Percentiles rank a stretch among this genome's conserved stretches.
phyloP scores from a whole-genome alignment of 2,797 vertebrate species.

The Sciurus vulgaris region DNA sequence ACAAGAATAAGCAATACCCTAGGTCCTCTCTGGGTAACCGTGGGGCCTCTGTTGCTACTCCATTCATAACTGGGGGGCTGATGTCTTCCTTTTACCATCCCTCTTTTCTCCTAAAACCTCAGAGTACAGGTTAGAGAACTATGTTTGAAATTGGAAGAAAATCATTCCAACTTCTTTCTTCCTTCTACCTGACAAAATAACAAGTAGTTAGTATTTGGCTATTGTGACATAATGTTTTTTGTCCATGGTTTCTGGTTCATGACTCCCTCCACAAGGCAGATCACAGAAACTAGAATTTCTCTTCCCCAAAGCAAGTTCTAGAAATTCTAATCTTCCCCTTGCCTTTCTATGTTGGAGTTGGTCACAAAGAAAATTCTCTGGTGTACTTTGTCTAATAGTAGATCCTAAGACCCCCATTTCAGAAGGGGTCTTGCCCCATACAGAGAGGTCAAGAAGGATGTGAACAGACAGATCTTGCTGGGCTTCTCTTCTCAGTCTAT shows the following conservation, averaged over 20 bases:
- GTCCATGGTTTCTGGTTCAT: background rate
- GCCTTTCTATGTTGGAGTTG: background rate
- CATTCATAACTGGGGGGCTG: background rate
- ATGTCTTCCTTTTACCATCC: background rate
- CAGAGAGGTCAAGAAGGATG: background rate
- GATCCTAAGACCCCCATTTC: background rate
- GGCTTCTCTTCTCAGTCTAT: background rate
- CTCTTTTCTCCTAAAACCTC: constrained; percentile 13
- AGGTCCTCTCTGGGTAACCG: background rate
- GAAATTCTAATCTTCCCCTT: background rate
- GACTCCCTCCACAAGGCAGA: background rate
- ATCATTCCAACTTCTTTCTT: background rate
- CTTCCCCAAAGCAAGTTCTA: background rate
- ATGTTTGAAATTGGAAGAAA: constrained; percentile 2
- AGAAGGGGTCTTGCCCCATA: background rate
- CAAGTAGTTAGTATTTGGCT: background rate
- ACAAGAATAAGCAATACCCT: background rate
- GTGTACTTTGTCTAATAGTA: background rate
- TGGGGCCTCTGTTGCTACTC: background rate
- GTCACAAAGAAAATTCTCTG: background rate
- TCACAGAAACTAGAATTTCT: background rate
- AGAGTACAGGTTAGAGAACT: background rate
- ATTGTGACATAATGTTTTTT: background rate
- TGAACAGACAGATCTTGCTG: background rate
- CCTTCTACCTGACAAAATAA: background rate